Percentiles rank a stretch among this genome's conserved stretches.
phyloP scores from a whole-genome alignment of 2,113 vertebrate genomes.

The Carlito syrichta region DNA sequence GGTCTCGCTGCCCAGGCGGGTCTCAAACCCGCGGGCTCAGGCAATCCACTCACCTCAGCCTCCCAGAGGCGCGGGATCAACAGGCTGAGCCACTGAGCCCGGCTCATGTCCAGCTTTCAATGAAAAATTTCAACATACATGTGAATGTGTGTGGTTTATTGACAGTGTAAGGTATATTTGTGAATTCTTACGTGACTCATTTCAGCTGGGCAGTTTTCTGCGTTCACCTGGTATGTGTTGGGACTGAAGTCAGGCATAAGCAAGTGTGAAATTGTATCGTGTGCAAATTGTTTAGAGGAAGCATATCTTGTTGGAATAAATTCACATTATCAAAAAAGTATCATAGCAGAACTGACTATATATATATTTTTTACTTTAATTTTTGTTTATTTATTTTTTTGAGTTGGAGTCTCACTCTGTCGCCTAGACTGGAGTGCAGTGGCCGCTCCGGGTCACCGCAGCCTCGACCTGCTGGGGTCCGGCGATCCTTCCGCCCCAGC shows the following conservation, averaged over 20 bases:
- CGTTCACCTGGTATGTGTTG: not conserved
- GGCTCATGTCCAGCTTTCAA: not conserved
- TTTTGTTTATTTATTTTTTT: no score
- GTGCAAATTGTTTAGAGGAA: not conserved
- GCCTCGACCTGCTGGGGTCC: no score
- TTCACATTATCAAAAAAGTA: not conserved
- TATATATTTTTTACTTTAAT: no score
- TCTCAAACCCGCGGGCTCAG: no score
- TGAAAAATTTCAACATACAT: not conserved
- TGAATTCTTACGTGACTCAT: not conserved
- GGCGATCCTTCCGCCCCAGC: no score
- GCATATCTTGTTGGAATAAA: not conserved
- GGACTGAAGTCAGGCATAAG: not conserved
- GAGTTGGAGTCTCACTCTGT: no score
- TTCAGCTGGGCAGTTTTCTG: not conserved
- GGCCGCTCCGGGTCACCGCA: no score
- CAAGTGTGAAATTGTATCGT: not conserved
- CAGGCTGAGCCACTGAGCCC: no score
- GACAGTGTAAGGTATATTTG: not conserved
- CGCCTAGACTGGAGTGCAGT: no score
- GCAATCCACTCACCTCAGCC: no score
- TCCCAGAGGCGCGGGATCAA: no score
- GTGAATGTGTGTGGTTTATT: not conserved
- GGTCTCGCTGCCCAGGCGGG: no score
- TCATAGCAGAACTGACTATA: not conserved